Percentiles rank a stretch among this genome's conserved stretches.
Evolutionary conservation across 1,140 invertebrate genomes (phyloP).

Genomic region (Drosophila neocordata): DNA sequence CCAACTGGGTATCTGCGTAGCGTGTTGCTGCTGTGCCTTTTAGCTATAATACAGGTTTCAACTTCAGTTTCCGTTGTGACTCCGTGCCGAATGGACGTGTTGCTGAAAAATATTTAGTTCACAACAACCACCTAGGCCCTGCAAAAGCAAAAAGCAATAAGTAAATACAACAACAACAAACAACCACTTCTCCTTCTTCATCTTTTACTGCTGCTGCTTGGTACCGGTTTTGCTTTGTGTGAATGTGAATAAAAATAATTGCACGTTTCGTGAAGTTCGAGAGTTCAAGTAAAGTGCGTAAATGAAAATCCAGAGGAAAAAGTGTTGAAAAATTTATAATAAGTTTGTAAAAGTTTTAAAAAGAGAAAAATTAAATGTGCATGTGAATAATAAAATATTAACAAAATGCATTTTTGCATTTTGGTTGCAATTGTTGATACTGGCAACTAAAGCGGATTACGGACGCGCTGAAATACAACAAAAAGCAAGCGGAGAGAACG

Average conservation of each 20-base stretch:
- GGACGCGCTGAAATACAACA: slow-evolving; percentile 49
- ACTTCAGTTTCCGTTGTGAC: slow-evolving; percentile 61
- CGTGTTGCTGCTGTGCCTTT: slow-evolving; percentile 10
- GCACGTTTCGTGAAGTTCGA: not conserved
- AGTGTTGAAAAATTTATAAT: slow-evolving; percentile 29
- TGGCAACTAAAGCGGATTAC: slow-evolving; percentile 71
- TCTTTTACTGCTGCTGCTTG: slow-evolving; percentile 15
- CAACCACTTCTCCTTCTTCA: not conserved
- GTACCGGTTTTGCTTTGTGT: slow-evolving; percentile 65
- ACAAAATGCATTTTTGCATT: slow-evolving; percentile 31
- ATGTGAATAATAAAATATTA: slow-evolving; percentile 53
- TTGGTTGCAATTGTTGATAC: slow-evolving; percentile 35
- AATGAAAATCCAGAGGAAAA: slow-evolving; percentile 29
- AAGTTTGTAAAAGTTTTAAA: slow-evolving; percentile 20
- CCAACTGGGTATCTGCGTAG: not conserved
- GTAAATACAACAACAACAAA: not conserved
- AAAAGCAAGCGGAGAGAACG: slow-evolving; percentile 31
- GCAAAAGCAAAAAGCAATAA: not conserved
- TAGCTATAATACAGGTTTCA: slow-evolving; percentile 29
- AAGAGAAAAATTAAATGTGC: slow-evolving; percentile 38
- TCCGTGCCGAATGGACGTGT: slow-evolving; percentile 55
- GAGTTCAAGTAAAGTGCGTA: slow-evolving; percentile 14
- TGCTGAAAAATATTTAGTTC: not conserved
- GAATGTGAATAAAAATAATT: slow-evolving; percentile 45
- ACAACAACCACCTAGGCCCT: not conserved